Percentiles rank a stretch among this genome's conserved stretches.
phyloP scores from a whole-genome alignment of 2,888 invertebrate genomes.

The Metellina segmentata region DNA sequence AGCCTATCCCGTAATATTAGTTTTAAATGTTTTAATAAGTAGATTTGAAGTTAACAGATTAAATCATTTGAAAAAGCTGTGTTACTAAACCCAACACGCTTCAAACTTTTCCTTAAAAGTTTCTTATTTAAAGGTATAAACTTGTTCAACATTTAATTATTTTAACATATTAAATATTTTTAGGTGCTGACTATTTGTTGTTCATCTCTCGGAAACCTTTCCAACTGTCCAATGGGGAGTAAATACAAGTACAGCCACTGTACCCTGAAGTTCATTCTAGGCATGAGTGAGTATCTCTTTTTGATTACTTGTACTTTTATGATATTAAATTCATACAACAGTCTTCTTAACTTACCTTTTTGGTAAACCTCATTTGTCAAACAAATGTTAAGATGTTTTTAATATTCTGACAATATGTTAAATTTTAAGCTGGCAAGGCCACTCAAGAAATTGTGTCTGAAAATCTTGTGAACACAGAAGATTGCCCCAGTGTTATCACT shows the following conservation, averaged over 20 bases:
- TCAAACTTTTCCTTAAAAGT: too few species aligned
- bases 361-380: background rate
- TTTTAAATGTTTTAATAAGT: too few species aligned
- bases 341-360: background rate
- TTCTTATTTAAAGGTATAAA: too few species aligned
- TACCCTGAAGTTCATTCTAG: slow-evolving; percentile 61
- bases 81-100: too few species aligned
- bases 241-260: slow-evolving; percentile 38
- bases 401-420: background rate
- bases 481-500: slow-evolving; percentile 22
- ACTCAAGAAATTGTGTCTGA: slow-evolving; percentile 64
- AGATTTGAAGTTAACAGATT: too few species aligned
- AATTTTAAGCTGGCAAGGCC: slow-evolving; percentile 54
- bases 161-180: background rate
- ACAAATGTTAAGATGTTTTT: background rate
- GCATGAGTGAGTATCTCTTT: slow-evolving; percentile 54
- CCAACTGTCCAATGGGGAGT: slow-evolving; percentile 10
- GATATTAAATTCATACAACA: background rate
- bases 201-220: slow-evolving; percentile 49
- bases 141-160: too few species aligned
- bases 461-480: slow-evolving; percentile 4
- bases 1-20: too few species aligned
- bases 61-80: too few species aligned
- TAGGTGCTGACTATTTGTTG: slow-evolving; percentile 61
- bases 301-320: background rate